Conservation (phyloP, 2,888 invertebrate species). For the Drosophila paramelanica region DNA sequence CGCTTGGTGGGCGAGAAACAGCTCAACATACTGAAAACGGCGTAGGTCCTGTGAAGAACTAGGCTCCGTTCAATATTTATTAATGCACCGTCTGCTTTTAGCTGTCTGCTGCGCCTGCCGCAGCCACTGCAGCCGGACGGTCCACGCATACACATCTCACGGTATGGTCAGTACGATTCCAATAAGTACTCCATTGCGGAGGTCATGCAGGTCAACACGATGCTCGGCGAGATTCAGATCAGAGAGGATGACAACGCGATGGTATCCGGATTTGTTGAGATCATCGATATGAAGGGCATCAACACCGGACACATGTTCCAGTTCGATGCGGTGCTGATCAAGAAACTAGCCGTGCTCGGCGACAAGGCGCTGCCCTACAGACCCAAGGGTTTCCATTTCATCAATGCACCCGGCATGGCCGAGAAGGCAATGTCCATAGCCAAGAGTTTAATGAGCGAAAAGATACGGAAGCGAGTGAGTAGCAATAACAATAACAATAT, state of each 20-base stretch:
- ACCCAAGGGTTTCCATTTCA: constrained; percentile 87
- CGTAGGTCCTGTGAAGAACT: constrained; percentile 61
- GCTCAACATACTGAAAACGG: constrained; percentile 79
- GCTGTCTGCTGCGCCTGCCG: constrained; percentile 82
- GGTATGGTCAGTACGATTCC: constrained; percentile 86
- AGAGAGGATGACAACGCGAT: constrained; percentile 88
- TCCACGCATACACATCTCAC: constrained; percentile 86
- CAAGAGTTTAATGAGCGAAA: constrained; percentile 87
- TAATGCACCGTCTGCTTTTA: constrained; percentile 20
- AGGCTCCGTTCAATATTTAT: neutral
- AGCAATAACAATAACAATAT: neutral
- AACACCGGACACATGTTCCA: constrained; percentile 87
- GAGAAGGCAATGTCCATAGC: constrained; percentile 87
- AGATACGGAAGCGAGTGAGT: constrained; percentile 88
- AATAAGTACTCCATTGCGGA: constrained; percentile 86
- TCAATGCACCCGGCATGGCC: constrained; percentile 87
- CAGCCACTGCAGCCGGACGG: constrained; percentile 84
- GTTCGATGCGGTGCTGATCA: constrained; percentile 87
- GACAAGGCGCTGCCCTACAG: constrained; percentile 88
- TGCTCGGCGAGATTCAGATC: constrained; percentile 88
- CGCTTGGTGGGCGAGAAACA: constrained; percentile 81
- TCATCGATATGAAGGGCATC: constrained; percentile 87
- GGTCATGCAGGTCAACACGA: constrained; percentile 86
- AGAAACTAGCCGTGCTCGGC: constrained; percentile 86
- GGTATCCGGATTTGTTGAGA: constrained; percentile 86